Evolutionary conservation across 1,140 invertebrate genomes (phyloP).

Genomic region (Drosophila tsacasi): DNA sequence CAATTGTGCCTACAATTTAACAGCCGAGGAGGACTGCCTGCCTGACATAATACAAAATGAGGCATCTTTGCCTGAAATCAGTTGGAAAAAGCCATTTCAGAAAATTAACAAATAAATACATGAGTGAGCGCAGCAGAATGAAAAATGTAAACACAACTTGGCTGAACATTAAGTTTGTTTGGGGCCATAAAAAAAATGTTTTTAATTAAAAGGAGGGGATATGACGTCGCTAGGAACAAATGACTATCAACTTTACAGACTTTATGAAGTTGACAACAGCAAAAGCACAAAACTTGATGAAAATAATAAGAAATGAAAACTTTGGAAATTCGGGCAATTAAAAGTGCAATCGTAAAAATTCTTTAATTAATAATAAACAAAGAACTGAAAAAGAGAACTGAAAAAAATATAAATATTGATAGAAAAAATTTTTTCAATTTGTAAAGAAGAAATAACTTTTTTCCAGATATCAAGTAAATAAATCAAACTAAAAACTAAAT

Average conservation of each 20-base stretch:
- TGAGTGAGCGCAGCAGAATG: conserved; percentile 23
- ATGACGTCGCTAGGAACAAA: conserved; percentile 15
- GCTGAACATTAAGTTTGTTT: conserved; percentile 36
- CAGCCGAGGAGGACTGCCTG: neutral
- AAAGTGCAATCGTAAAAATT: conserved; percentile 5
- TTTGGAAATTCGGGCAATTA: conserved; percentile 2
- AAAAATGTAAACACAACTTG: conserved; percentile 47
- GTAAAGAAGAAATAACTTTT: no score
- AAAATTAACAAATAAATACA: conserved; percentile 57
- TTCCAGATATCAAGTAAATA: neutral
- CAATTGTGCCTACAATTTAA: conserved; percentile 64
- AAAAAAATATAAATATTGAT: neutral
- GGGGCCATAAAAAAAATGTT: conserved; percentile 30
- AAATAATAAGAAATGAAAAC: neutral
- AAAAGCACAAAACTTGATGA: conserved; percentile 1
- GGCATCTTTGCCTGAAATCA: conserved; percentile 47
- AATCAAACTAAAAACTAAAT: neutral
- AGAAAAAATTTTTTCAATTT: no score
- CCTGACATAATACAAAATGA: conserved; percentile 44
- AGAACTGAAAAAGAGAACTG: neutral
- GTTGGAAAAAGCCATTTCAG: conserved; percentile 41
- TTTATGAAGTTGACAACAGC: conserved; percentile 13
- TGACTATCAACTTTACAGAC: conserved; percentile 18
- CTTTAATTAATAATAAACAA: neutral
- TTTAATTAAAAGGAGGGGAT: conserved; percentile 43